Conservation (phyloP, 2,888 invertebrate genomes). For the Polyploca ridens region DNA sequence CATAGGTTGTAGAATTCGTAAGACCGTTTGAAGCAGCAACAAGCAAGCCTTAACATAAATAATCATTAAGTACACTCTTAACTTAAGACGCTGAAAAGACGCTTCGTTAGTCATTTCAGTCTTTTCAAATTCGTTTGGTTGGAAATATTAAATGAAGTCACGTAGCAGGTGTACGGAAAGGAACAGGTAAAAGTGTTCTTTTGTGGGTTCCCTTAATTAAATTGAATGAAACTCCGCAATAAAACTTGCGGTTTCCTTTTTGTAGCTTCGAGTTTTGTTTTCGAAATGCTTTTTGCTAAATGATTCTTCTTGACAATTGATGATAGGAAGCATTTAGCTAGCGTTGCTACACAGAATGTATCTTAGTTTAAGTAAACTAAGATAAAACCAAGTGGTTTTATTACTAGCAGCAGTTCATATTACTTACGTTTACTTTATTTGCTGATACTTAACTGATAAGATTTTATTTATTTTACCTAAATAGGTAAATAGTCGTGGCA, state of each 20-base stretch:
- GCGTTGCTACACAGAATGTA: neutral
- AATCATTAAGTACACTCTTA: neutral
- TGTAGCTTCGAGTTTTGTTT: conserved; percentile 1
- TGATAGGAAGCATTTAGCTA: neutral
- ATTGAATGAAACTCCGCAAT: conserved; percentile 17
- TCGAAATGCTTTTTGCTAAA: neutral
- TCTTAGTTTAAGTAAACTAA: neutral
- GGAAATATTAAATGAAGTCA: conserved; percentile 45
- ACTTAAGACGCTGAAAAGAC: neutral
- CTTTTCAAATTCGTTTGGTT: conserved; percentile 33
- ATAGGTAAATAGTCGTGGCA: too few species aligned
- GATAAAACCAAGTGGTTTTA: neutral
- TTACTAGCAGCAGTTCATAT: neutral
- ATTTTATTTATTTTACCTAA: neutral
- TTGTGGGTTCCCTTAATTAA: conserved; percentile 32
- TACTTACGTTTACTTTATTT: neutral
- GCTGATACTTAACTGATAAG: neutral
- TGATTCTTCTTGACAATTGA: neutral
- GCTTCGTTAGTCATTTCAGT: conserved; percentile 27
- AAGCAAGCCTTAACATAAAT: neutral
- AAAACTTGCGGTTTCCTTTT: conserved; percentile 6
- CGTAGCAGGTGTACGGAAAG: conserved; percentile 28
- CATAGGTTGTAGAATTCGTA: neutral
- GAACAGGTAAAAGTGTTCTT: conserved; percentile 22
- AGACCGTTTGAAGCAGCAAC: neutral